Base-by-base conservation (phyloP, 2,888 invertebrate species). In the Sceliomorpha sp. region DNA sequence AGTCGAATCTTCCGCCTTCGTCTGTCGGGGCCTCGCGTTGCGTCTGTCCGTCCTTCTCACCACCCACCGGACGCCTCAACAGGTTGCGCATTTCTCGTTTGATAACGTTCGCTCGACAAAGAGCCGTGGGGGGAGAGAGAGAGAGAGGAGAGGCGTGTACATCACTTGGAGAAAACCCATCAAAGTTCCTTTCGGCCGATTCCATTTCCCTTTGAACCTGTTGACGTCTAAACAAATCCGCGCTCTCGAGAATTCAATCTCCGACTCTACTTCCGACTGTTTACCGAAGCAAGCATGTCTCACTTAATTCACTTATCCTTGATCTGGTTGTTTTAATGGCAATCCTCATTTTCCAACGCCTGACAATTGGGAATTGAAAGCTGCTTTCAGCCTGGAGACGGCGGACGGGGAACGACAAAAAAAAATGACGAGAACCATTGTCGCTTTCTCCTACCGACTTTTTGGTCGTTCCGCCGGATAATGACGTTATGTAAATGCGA, bases 11-110 rank as follows among this genome's bases (percentile, higher is more conserved):
- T 58, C 53, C 47, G 24, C 51, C 59, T 66, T 14, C 32, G 53
- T 66, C 36, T 8, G 50, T 45, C 20, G 2, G n/a, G n/a, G 20
- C 20, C 2, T 20, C 20, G 20, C 5, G n/a, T n/a, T n/a, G 20
- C 5, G 20, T 20, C 2, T 20, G 3, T 20, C 20, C 5, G 3
- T 20, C 20, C 5, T 20, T 20, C 20, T 20, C 20, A 20, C 51
- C 70, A 45, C 32, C 51, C 64, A 32, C 59, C 67, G 53, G 44
- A 58, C 69, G 45, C 82, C 72, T 84, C 85, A 85, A 85, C 85
- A 85, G 85, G 85, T 85, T 83, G 84, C 80, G 84, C 82, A 79
- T 82, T 81, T 72, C 78, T 77, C 70, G 64, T 60, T 74, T 71
- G 81, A 81, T 81, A 82, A 78, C 77, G 75, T 74, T 58, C 62